Percentiles rank a stretch among this genome's conserved stretches.
phyloP scores from a whole-genome alignment of 2,113 vertebrate genomes.

The Dryoscopus gambensis region DNA sequence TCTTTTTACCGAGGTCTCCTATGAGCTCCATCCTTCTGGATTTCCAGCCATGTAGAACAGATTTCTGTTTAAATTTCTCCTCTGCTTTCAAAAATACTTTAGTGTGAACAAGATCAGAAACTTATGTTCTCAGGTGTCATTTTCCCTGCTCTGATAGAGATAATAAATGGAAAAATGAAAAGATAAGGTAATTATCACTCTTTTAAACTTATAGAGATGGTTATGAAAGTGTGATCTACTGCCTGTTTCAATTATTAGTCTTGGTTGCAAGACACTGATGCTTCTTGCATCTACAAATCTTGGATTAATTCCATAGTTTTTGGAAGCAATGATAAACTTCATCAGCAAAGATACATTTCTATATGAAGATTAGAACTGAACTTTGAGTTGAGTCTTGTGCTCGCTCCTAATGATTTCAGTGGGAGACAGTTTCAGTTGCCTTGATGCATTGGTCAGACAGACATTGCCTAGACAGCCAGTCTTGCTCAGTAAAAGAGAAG shows the following conservation, averaged over 20 bases:
- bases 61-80: not conserved
- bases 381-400: not conserved
- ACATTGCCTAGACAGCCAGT: not conserved
- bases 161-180: not conserved
- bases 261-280: rapidly evolving
- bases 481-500: not conserved
- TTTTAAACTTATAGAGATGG: not conserved
- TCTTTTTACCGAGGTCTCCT: not conserved
- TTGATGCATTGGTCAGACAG: not conserved
- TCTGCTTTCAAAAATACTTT: not conserved
- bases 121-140: not conserved
- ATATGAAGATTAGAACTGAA: not conserved
- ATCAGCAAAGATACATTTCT: not conserved
- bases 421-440: not conserved
- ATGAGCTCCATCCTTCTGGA: not conserved
- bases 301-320: not conserved
- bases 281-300: not conserved
- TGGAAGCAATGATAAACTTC: not conserved
- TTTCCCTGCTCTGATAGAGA: not conserved
- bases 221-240: not conserved
- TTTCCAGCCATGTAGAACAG: not conserved
- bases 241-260: not conserved
- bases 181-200: not conserved
- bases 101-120: not conserved
- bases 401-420: not conserved